Evolutionary conservation across 2,888 invertebrate genomes (phyloP), one percentile per base, ranked within the genome.

Genomic region (Drosophila robusta): DNA sequence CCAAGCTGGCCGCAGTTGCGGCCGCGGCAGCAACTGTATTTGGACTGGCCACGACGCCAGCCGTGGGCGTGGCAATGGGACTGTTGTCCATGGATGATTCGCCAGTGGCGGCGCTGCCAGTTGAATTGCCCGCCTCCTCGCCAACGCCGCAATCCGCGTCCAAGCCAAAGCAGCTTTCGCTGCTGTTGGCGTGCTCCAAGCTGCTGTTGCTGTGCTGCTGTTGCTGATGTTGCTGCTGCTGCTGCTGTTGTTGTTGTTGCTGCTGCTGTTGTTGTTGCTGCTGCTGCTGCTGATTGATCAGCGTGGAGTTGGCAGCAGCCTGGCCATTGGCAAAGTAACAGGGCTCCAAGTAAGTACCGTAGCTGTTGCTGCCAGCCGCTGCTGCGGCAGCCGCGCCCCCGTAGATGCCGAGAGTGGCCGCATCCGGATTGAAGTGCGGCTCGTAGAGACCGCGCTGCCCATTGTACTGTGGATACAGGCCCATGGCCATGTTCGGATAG

Each of bases 401-500:
- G 51, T 84, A 90, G 8, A 89, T 61, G 2, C 80, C 74, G 11
- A 80, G 11, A 41, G 64, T 64, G 34, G 61, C 49, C 5, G 79
- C 57, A 56, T 90, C 89, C 22, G 78, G 67, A 81, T 88, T 88
- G 56, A 88, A 91, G 62, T 91, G 91, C n/a, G 82, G 70, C 57
- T 92, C 92, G 64, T 90, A 92, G 11, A 91, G 69, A 58, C 83
- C 90, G 14, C 91, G 90, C 69, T 90, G 91, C 22, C 90, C 70
- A 71, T 90, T 90, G 34, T 91, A 92, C 55, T 90, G 92, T 3
- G 92, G 90, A 82, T 92, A 92, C 74, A 92, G 89, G 38, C 91
- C 90, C 80, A 92, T 90, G 16, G 89, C 80, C 16, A 91, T 92
- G 77, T 92, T 94, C 60, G 94, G 94, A 89, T 94, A 94, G 92